A percentile compares a stretch with the other conserved stretches of the same genome.
Conservation (phyloP, 2,113 vertebrate species). For the Lepus americanus region DNA sequence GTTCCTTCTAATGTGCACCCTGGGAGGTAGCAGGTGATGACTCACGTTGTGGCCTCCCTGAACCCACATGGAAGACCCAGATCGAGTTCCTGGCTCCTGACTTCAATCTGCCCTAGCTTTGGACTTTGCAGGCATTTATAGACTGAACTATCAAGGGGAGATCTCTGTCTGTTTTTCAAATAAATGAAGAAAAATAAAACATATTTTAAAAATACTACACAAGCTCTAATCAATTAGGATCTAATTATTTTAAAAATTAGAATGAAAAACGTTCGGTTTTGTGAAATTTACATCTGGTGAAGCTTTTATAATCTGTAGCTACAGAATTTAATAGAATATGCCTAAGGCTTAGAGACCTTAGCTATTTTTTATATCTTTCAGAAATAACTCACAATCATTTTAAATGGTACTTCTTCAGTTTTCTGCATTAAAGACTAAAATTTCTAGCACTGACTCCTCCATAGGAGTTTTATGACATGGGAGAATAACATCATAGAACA, state of each 20-base stretch:
- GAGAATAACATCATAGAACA: background rate
- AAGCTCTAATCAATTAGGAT: background rate
- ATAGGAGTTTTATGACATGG: background rate
- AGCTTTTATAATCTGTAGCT: background rate
- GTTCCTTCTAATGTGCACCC: no score
- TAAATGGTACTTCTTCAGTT: background rate
- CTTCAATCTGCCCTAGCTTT: no score
- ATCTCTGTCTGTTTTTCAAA: no score
- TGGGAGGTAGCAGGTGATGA: no score
- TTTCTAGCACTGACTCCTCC: background rate
- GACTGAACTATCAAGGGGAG: no score
- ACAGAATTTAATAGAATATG: background rate
- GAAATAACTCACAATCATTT: conserved; percentile 38
- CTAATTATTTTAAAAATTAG: background rate
- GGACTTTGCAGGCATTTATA: no score
- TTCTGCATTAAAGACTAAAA: background rate
- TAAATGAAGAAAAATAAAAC: no score
- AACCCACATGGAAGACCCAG: no score
- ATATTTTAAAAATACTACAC: background rate
- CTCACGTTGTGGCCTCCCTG: no score
- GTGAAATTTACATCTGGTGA: background rate
- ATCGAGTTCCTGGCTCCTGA: no score
- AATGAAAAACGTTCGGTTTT: background rate
- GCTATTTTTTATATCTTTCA: background rate
- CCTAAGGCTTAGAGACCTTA: background rate